These are phyloP conservation scores for Cyprinella venusta DNA, from an alignment of 2,797 vertebrate species.

Conservation along the genomic window DNA sequence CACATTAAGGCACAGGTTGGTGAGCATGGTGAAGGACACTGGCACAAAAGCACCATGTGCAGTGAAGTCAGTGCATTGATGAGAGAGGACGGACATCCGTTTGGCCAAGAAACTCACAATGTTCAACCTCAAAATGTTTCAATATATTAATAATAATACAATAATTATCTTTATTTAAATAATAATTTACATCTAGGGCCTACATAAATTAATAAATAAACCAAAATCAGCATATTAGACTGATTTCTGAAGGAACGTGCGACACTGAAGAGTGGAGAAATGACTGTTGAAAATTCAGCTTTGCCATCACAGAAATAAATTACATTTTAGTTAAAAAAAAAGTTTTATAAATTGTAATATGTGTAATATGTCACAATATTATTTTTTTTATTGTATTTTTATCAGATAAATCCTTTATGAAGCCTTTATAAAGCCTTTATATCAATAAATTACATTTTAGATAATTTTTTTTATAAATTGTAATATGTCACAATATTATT, in stretches of 20 bases:
- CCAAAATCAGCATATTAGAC: background rate
- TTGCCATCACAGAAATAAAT: too few species aligned
- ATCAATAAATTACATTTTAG: too few species aligned
- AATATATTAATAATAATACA: background rate
- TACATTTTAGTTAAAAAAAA: too few species aligned
- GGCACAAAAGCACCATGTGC: conserved; percentile 41
- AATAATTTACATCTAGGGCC: background rate
- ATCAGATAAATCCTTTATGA: too few species aligned
- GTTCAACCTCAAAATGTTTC: background rate
- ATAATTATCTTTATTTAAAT: background rate
- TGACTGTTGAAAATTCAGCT: background rate
- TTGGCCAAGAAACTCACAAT: background rate
- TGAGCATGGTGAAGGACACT: conserved; percentile 42
- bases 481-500: background rate
- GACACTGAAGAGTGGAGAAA: background rate
- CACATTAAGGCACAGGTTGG: conserved; percentile 45
- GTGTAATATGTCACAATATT: too few species aligned
- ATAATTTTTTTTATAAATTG: background rate
- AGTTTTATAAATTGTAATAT: too few species aligned
- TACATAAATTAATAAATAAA: background rate
- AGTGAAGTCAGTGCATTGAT: background rate
- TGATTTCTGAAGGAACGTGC: background rate
- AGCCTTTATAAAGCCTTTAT: too few species aligned
- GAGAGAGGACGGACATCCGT: background rate
- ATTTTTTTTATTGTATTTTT: too few species aligned